Conservation (phyloP, 2,113 vertebrate genomes). For the Dascyllus trimaculatus region DNA sequence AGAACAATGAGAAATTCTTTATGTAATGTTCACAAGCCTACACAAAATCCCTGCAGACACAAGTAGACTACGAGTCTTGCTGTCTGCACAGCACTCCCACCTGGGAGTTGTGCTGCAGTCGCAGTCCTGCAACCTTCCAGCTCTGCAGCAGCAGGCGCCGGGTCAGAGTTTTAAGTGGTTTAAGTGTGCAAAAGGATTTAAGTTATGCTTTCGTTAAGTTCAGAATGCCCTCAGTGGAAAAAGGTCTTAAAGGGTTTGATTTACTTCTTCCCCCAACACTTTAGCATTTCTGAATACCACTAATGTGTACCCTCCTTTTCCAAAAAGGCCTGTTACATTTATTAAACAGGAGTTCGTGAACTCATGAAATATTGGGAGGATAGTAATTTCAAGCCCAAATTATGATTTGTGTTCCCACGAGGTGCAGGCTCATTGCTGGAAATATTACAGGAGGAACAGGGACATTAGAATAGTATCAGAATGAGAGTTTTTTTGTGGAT, state of each 20-base stretch:
- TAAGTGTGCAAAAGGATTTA: conserved; percentile 22
- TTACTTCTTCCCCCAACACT: neutral
- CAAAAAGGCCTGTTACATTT: conserved; percentile 26
- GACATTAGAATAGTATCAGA: neutral
- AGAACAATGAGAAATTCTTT: conserved; percentile 58
- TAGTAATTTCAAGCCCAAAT: conserved; percentile 27
- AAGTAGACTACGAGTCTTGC: neutral
- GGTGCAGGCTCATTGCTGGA: neutral
- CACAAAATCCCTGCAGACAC: conserved; percentile 52
- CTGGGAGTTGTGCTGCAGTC: conserved; percentile 17
- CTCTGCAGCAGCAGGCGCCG: conserved; percentile 15
- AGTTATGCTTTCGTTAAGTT: conserved; percentile 31
- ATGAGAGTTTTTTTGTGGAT: neutral
- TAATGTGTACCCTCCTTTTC: conserved; percentile 1
- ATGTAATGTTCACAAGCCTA: conserved; percentile 41
- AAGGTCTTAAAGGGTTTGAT: conserved; percentile 30
- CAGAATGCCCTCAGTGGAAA: conserved; percentile 4
- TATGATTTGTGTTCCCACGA: neutral
- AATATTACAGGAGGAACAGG: neutral
- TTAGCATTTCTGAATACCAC: conserved; percentile 17
- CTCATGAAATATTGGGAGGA: conserved; percentile 17
- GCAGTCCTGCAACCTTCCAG: conserved; percentile 7
- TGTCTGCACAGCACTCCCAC: conserved; percentile 41
- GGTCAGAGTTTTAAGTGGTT: conserved; percentile 26
- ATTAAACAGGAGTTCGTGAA: conserved; percentile 27